phyloP scores from a whole-genome alignment of 2,888 invertebrate species.

The Eudemis profundana region DNA sequence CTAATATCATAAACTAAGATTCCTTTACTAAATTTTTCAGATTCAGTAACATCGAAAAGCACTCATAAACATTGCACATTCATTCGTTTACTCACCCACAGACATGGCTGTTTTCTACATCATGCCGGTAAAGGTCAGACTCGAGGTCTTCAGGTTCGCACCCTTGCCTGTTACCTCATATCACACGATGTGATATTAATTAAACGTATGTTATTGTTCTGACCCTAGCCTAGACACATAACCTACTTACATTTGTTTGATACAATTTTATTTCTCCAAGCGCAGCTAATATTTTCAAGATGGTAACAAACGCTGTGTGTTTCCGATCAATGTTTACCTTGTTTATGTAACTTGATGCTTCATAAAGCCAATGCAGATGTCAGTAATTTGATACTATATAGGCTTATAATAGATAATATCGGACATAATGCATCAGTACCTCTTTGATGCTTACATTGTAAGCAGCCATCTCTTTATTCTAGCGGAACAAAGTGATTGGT shows the following conservation, averaged over 20 bases:
- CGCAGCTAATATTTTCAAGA: neutral
- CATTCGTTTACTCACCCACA: slow-evolving; percentile 9
- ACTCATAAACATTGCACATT: neutral
- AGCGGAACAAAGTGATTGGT: slow-evolving; percentile 22
- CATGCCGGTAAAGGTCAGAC: slow-evolving; percentile 22
- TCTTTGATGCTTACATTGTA: slow-evolving; percentile 4
- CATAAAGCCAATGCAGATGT: neutral
- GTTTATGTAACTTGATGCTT: slow-evolving; percentile 13
- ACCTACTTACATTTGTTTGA: slow-evolving; percentile 19
- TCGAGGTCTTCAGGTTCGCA: slow-evolving; percentile 36
- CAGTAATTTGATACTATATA: slow-evolving; percentile 5
- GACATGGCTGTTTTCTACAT: slow-evolving; percentile 28
- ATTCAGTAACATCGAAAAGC: too few relatives aligned
- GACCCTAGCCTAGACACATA: slow-evolving; percentile 29
- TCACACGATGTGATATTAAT: slow-evolving; percentile 5
- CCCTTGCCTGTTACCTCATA: slow-evolving; percentile 31
- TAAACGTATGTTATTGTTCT: slow-evolving; percentile 12
- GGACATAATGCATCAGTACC: neutral
- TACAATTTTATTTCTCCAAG: slow-evolving; percentile 2
- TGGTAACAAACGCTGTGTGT: neutral
- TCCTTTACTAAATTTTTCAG: too few relatives aligned
- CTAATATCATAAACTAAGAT: too few relatives aligned
- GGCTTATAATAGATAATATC: neutral
- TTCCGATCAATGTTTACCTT: neutral
- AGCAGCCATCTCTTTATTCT: slow-evolving; percentile 9